Evolutionary conservation across 2,113 vertebrate species (phyloP), one percentile per base, ranked within the genome.

Genomic region (Rhineura floridana): DNA sequence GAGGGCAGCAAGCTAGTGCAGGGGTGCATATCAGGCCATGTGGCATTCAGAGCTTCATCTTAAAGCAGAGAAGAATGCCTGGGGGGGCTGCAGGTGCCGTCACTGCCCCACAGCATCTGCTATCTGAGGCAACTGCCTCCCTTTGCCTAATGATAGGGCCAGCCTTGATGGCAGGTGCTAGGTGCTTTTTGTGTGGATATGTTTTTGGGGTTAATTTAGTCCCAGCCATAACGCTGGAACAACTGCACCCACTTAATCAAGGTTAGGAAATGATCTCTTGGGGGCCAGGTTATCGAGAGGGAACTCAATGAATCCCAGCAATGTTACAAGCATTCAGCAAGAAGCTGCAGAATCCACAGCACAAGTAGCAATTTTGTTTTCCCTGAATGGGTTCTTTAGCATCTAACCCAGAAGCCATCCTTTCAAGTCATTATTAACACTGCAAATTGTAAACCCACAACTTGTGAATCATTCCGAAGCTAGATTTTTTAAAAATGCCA

Each of bases 371-470:
- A 48, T 67, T 46, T 67, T 10, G 30, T 42, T 83, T 67, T 83
- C 28, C 62, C 62, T 44, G 17, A 65, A 67, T n/a, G 28, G 42
- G 11, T 83, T 48, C 28, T 46, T 83, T 46, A 36, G 4, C n/a
- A 67, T 39, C 44, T 78, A 67, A 52, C 28, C 46, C 75, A 69
- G 62, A 69, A 86, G 33, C 12, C 39, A 48, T 19, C 46, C 44
- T 80, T 70, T 42, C 36, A 52, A 69, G 77, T n/a, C 63, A 72
- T 52, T 79, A 52, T 52, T 69, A 52, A 50, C 3, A 1, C 62
- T 79, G 42, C 62, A 79, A 86, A 79, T 8, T 80, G 46, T 19
- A 81, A 70, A 33, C 10, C 85, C 65, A 87, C 36, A 87, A 36
- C 11, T 33, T 69, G 39, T 70, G 65, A 69, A 70, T 59, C 76